Evolutionary conservation across 2,797 vertebrate species (phyloP), one percentile per base, ranked within the genome.

Genomic region (Coregonus ussuriensis): DNA sequence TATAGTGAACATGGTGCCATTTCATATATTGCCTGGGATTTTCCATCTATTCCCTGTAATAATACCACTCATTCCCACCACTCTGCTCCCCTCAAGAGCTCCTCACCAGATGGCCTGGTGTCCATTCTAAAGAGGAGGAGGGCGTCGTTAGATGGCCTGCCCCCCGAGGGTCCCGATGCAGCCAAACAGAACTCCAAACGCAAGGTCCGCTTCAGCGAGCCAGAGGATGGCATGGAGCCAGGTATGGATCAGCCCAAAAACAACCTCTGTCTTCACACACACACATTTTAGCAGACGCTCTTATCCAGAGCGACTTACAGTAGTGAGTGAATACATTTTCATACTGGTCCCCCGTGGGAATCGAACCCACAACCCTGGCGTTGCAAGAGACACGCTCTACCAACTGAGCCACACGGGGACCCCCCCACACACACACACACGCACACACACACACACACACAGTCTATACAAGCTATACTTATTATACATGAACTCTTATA

Each of bases 101-200:
- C 91, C 33, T 95, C 94, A 25, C 91, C 95, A 0, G 95, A 97
- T 63, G 97, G 97, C 0, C 88, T 99, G 87, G 96, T 99, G 54
- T 99, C 98, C 77, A 99, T 99, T 77, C 86, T 99, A 82, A 99
- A 99, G 93, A 97, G 96, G 90, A 94, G 90, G 89, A 93, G 90
- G 83, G 87, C 88, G 0, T 94, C 93, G 1, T 77, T 91, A 77
- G 94, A 95, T 63, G 94, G 95, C 75, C 91, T 93, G 31, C 87
- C 90, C 83, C 91, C 94, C 73, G 81, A 90, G 74, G 82, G 90
- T 88, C 74, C 90, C 87, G 71, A 7, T 0, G 35, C 13, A 0
- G 71, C 29, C 3, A 96, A 93, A 79, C 89, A 91, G 33, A 87
- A 11, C 67, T 88, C 93, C 65, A 97, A 96, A 78, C 96, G 97